phyloP scores from a whole-genome alignment of 2,888 invertebrate species.

The Colletes collaris region DNA sequence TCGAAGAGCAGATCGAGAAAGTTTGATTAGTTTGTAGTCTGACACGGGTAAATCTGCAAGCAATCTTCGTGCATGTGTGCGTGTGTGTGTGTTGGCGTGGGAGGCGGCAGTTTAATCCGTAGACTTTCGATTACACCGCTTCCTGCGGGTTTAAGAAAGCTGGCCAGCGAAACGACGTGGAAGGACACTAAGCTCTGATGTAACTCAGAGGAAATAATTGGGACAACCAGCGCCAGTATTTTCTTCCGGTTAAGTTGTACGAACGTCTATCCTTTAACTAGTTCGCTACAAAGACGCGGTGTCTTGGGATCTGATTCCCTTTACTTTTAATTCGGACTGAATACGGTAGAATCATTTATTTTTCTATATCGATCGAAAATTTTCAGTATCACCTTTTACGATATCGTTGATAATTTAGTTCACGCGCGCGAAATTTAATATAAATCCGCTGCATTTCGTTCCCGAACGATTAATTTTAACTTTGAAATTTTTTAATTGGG shows the following conservation, averaged over 20 bases:
- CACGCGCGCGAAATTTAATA: too few species aligned
- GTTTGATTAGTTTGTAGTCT: slow-evolving; percentile 56
- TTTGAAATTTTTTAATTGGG: neutral
- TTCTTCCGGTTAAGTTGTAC: neutral
- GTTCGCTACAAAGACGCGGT: neutral
- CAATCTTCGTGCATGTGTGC: slow-evolving; percentile 23
- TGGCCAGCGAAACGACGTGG: slow-evolving; percentile 21
- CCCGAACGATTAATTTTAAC: too few species aligned
- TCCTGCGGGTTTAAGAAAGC: slow-evolving; percentile 18
- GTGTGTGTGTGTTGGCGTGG: neutral
- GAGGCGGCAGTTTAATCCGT: slow-evolving; percentile 3
- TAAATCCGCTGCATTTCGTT: too few species aligned
- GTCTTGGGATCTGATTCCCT: neutral
- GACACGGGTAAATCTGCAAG: slow-evolving; percentile 38
- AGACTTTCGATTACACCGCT: slow-evolving; percentile 37
- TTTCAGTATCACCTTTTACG: too few species aligned
- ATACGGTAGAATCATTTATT: too few species aligned
- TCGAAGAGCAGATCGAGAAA: slow-evolving; percentile 39
- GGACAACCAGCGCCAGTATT: neutral
- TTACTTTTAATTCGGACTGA: too few species aligned
- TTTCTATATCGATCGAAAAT: too few species aligned
- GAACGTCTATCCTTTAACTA: neutral
- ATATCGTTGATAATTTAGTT: too few species aligned
- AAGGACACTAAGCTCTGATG: slow-evolving; percentile 22
- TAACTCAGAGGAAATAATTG: slow-evolving; percentile 36